Evolutionary conservation across 1,140 invertebrate species (phyloP).

Genomic region (Carposina sasakii): DNA sequence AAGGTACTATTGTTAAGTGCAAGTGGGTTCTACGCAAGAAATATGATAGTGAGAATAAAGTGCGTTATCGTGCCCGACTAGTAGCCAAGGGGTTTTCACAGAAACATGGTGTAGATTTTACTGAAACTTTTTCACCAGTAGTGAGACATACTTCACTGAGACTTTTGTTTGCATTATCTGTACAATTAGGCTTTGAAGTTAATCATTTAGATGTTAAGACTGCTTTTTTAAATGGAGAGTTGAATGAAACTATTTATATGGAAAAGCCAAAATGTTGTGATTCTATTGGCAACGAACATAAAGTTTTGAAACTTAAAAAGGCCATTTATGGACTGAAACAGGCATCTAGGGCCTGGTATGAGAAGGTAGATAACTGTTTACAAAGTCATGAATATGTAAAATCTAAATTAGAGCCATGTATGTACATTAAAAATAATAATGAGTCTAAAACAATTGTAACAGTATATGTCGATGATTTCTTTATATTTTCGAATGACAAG

Average conservation of each 20-base stretch:
- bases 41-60: slow-evolving; percentile 18
- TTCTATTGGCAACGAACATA: not conserved
- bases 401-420: slow-evolving; percentile 40
- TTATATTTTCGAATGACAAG: slow-evolving; percentile 38
- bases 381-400: slow-evolving; percentile 27
- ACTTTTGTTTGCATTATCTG: slow-evolving; percentile 7
- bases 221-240: slow-evolving; percentile 5
- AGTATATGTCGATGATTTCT: slow-evolving; percentile 50
- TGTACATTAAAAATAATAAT: slow-evolving; percentile 33
- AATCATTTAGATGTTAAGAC: slow-evolving; percentile 1
- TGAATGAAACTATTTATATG: slow-evolving; percentile 7
- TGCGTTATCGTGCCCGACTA: slow-evolving; percentile 40
- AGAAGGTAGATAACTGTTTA: slow-evolving; percentile 26
- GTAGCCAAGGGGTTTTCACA: slow-evolving; percentile 57
- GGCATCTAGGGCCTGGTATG: slow-evolving; percentile 20
- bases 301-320: slow-evolving; percentile 21
- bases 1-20: slow-evolving; percentile 17
- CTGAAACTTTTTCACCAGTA: not conserved
- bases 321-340: slow-evolving; percentile 26
- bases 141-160: not conserved
- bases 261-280: slow-evolving; percentile 3
- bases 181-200: not conserved
- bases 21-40: slow-evolving; percentile 32
- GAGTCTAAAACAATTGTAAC: slow-evolving; percentile 29
- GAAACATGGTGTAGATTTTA: slow-evolving; percentile 5